Base-by-base conservation (phyloP, 1,140 invertebrate genomes). In the Euura lappo region DNA sequence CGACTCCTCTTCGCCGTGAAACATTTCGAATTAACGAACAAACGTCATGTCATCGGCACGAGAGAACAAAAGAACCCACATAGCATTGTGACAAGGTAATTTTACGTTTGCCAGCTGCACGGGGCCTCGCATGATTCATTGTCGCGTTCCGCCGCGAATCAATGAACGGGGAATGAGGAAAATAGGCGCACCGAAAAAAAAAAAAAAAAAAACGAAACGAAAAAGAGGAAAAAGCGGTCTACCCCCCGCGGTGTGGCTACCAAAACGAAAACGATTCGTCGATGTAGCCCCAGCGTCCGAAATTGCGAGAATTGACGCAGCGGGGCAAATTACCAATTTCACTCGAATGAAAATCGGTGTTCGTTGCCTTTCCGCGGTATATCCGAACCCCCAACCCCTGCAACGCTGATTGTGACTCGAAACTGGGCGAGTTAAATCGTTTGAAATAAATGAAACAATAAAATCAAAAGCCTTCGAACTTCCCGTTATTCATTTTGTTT, bases 81-180 rank as follows among this genome's bases (percentile, higher is more conserved):
- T 28, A 28, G 28, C 51, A n/a, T 60, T 60, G 51, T 60, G 51
- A 60, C 51, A 60, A 60, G 51, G 8, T 60, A 60, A 60, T 60
- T 60, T 60, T 60, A 60, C 51, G 51, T 60, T 60, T 60, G 51
- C 51, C 51, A 60, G 51, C 51, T 60, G 51, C 51, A 60, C 51
- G 51, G 51, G 51, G 51, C 51, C 13, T 3, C 8, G 51, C 51
- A 60, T 60, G 51, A 60, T 60, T 60, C 51, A 60, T 60, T 60
- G 51, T 60, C 51, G 51, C 51, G 51, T 8, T 60, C 13, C 6
- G 51, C 51, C 51, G 51, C 51, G 51, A 60, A 60, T 60, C 51
- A 60, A 60, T 60, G 51, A 60, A 60, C 8, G 8, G 51, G 8
- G 13, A 8, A n/a, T 11, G 13, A 5, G 51, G 6, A n/a, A n/a